Base-by-base conservation (phyloP, 2,797 vertebrate species). In the Dryobates pubescens region DNA sequence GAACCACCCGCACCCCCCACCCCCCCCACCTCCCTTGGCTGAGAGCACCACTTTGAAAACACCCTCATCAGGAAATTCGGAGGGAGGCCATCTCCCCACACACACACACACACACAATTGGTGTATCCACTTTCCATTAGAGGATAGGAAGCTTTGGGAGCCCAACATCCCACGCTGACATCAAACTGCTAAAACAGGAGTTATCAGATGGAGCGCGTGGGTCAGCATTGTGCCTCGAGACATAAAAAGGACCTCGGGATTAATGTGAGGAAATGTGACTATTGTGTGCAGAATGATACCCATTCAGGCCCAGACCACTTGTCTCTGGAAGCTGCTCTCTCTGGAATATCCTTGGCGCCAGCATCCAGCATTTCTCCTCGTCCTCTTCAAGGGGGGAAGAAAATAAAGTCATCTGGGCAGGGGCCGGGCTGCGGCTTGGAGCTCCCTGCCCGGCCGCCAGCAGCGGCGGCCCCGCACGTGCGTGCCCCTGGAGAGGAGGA, bases 181-280 rank as follows among this genome's bases (percentile, higher is more conserved):
- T 96, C 97, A 96, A 95, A 93, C 96, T 96, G 86, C 92, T 96
- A 96, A 96, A 96, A 96, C 87, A 95, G 87, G 93, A 94, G 94
- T 96, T 96, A 96, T 96, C 95, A 94, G 96, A 97, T 95, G 94
- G 78, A 95, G 94, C 93, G 89, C 91, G 54, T 87, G 93, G 91
- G 91, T 94, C 89, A 83, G 96, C 82, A 97, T 97, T 97, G 97
- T 97, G 96, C 92, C 89, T 82, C 23, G 45, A 71, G 93, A 97
- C 95, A 96, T 93, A 92, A 97, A 97, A 97, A 96, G 92, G 94
- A 73, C 95, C 84, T 90, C 32, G 87, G 87, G 86, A 95, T 96
- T 97, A 96, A 97, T 96, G 82, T 93, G 92, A 97, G 97, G 97
- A 97, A 97, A 86, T 92, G 95, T 90, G 91, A 84, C 97, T 94